Conservation (phyloP, 2,888 invertebrate species). For the Caradrina clavipalpis region DNA sequence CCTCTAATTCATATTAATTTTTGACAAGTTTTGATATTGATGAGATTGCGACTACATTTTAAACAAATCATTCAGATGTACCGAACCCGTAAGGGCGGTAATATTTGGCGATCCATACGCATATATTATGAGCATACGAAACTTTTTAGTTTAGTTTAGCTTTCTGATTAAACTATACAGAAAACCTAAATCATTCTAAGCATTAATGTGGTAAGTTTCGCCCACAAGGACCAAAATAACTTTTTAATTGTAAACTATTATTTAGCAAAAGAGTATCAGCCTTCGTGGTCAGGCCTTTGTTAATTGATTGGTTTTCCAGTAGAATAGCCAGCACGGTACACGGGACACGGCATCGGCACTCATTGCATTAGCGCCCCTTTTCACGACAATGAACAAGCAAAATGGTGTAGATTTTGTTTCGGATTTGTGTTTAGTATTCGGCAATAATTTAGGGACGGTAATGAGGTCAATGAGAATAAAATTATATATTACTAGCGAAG, state of each 20-base stretch:
- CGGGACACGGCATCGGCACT: conserved; percentile 43
- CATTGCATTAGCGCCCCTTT: conserved; percentile 48
- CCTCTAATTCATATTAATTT: too few species aligned
- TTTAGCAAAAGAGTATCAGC: conserved; percentile 24
- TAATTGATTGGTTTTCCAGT: conserved; percentile 78
- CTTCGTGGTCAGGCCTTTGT: conserved; percentile 53
- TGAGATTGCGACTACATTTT: too few species aligned
- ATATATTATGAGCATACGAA: too few species aligned
- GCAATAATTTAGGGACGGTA: too few species aligned
- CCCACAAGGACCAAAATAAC: not conserved
- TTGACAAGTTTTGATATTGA: too few species aligned
- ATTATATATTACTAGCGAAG: not conserved
- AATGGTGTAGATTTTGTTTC: conserved; percentile 5
- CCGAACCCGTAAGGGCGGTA: too few species aligned
- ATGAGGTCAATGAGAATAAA: conserved; percentile 14
- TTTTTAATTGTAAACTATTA: conserved; percentile 1
- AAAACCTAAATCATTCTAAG: too few species aligned
- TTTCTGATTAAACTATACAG: too few species aligned
- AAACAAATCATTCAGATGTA: too few species aligned
- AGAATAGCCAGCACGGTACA: conserved; percentile 66
- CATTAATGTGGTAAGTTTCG: not conserved
- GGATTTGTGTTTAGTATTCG: not conserved
- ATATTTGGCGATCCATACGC: too few species aligned
- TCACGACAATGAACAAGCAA: conserved; percentile 54
- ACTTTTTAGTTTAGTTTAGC: too few species aligned